Evolutionary conservation across 2,888 invertebrate genomes (phyloP).

Genomic region (Lasioglossum lativentre): DNA sequence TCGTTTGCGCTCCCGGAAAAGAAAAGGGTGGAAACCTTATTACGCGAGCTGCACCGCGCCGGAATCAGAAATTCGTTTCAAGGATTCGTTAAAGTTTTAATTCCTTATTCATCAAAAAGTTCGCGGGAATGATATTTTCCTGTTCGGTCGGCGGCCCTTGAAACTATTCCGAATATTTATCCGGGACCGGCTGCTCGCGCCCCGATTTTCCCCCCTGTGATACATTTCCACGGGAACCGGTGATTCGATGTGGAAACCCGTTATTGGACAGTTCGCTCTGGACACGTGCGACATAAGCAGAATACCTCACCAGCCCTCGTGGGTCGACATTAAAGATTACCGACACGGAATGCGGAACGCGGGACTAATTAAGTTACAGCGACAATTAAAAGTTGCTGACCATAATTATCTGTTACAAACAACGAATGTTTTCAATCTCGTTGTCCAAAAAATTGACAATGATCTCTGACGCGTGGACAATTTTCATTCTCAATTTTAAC

Average conservation of each 20-base stretch:
- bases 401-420: background rate
- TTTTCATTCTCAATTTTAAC: background rate
- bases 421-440: background rate
- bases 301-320: background rate
- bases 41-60: conserved; percentile 19
- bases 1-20: conserved; percentile 2
- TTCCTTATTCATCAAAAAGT: conserved; percentile 31
- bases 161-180: conserved; percentile 3
- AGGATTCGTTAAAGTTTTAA: conserved; percentile 40
- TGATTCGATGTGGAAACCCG: background rate
- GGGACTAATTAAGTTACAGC: background rate
- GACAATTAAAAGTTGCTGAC: background rate
- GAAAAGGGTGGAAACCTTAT: conserved; percentile 26
- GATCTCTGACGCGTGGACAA: background rate
- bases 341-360: background rate
- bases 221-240: background rate
- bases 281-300: background rate
- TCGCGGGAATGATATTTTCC: conserved; percentile 3
- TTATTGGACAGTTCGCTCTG: background rate
- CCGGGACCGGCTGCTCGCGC: background rate
- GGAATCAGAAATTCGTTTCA: conserved; percentile 36
- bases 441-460: background rate
- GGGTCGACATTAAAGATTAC: background rate
- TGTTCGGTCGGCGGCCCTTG: background rate
- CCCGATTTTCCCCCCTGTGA: background rate